These are phyloP conservation scores for Pao palembangensis DNA, from an alignment of 2,113 vertebrate species.

Conservation along the genomic window DNA sequence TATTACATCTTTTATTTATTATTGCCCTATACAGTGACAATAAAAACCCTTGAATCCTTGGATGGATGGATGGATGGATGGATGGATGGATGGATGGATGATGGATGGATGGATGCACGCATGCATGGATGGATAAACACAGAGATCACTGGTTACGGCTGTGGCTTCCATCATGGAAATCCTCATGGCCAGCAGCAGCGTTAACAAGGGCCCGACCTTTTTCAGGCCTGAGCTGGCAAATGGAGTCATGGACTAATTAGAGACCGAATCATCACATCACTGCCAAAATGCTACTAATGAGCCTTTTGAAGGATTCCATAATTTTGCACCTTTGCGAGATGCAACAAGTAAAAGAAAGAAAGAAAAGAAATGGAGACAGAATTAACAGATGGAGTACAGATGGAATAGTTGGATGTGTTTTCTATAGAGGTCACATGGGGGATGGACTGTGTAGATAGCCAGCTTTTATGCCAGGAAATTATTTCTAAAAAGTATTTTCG, in stretches of 20 bases:
- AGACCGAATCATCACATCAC: conserved; percentile 16
- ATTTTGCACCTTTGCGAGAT: background rate
- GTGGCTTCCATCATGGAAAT: too few species aligned
- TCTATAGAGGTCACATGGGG: conserved; percentile 30
- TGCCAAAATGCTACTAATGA: conserved; percentile 28
- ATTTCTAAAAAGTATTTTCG: too few species aligned
- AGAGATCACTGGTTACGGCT: too few species aligned
- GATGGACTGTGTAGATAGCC: too few species aligned
- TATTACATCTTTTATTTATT: too few species aligned
- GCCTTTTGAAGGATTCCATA: conserved; percentile 17
- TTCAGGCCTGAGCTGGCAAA: conserved; percentile 25
- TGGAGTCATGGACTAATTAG: conserved; percentile 38
- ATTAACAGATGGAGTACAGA: conserved; percentile 30
- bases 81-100: background rate
- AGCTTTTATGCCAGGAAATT: too few species aligned
- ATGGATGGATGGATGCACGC: background rate
- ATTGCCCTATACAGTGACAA: too few species aligned
- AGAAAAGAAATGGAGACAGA: conserved; percentile 1
- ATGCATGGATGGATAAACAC: background rate
- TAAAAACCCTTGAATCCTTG: too few species aligned
- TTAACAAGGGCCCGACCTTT: conserved; percentile 10
- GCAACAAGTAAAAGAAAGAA: background rate
- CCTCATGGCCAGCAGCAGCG: too few species aligned
- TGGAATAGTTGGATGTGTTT: conserved; percentile 33
- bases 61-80: background rate